A percentile compares a stretch with the other conserved stretches of the same genome.
phyloP scores from a whole-genome alignment of 30 jellyfish, hydroid and myxozoan genomes.

The Cassiopea xamachana region DNA sequence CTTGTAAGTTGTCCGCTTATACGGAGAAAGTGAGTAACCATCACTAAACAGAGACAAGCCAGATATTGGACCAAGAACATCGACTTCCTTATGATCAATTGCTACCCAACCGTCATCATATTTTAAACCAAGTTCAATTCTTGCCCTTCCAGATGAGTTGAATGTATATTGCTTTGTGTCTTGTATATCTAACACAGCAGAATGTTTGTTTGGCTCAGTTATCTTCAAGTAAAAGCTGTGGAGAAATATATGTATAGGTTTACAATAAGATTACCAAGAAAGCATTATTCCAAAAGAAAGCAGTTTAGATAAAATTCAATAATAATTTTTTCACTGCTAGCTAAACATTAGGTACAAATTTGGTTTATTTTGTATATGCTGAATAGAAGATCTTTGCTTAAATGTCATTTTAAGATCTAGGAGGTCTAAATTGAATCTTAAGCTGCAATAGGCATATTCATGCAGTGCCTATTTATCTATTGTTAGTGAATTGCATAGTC shows the following conservation, averaged over 20 bases:
- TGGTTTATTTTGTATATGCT: too few species aligned
- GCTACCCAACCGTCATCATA: slow-evolving; percentile 36
- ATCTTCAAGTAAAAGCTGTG: slow-evolving; percentile 20
- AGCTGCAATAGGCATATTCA: too few species aligned
- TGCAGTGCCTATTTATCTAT: too few species aligned
- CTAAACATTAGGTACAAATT: too few species aligned
- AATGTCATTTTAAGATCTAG: too few species aligned
- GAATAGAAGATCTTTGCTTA: too few species aligned
- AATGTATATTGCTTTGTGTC: background rate
- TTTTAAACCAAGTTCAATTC: slow-evolving; percentile 33
- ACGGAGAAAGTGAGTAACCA: slow-evolving; percentile 28
- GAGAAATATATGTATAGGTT: background rate
- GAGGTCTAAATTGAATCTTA: too few species aligned
- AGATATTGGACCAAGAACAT: slow-evolving; percentile 26
- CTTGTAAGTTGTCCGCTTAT: slow-evolving; percentile 23
- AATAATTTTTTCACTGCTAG: too few species aligned
- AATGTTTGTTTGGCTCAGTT: slow-evolving; percentile 23
- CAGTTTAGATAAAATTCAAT: too few species aligned
- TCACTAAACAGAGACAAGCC: slow-evolving; percentile 22
- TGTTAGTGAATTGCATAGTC: too few species aligned
- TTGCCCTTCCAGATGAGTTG: slow-evolving; percentile 19
- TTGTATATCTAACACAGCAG: background rate
- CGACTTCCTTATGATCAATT: slow-evolving; percentile 23
- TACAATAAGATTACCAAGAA: background rate
- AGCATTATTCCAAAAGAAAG: background rate